Evolutionary conservation across 2,797 vertebrate genomes (phyloP).

Genomic region (Cuniculus paca): DNA sequence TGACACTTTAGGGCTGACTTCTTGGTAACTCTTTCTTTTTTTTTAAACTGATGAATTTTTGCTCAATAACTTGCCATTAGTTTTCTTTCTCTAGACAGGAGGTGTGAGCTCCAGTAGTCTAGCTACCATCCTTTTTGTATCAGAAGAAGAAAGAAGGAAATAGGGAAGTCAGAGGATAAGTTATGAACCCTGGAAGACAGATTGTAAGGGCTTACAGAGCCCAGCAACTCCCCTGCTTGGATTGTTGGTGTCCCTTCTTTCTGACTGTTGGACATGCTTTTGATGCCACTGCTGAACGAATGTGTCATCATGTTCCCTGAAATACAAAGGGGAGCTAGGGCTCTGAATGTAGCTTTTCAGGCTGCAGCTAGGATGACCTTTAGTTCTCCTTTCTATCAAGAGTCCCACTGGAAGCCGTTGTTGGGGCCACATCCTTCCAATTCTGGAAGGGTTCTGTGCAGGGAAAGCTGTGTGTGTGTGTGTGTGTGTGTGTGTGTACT

Average conservation of each 20-base stretch:
- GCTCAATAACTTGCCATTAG: background rate
- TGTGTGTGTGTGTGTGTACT: background rate
- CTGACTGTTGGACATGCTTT: background rate
- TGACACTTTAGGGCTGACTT: conserved; percentile 13
- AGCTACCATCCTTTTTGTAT: background rate
- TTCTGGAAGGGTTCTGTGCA: background rate
- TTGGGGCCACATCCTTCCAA: background rate
- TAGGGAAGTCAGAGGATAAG: background rate
- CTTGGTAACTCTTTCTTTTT: background rate
- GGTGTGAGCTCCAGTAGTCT: background rate
- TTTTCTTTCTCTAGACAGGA: background rate
- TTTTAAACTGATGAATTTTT: background rate
- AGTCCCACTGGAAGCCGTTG: background rate
- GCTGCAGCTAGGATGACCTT: background rate
- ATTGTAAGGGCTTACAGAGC: background rate
- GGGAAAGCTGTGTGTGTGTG: background rate
- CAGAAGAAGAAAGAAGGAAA: background rate
- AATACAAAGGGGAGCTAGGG: background rate
- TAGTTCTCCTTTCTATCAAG: background rate
- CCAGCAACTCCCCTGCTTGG: no score
- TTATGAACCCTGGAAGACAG: background rate
- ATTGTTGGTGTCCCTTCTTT: background rate
- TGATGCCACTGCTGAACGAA: background rate
- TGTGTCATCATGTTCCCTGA: background rate
- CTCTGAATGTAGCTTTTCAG: background rate